phyloP scores from a whole-genome alignment of 2,888 invertebrate species.

The Apotomis betuletana region DNA sequence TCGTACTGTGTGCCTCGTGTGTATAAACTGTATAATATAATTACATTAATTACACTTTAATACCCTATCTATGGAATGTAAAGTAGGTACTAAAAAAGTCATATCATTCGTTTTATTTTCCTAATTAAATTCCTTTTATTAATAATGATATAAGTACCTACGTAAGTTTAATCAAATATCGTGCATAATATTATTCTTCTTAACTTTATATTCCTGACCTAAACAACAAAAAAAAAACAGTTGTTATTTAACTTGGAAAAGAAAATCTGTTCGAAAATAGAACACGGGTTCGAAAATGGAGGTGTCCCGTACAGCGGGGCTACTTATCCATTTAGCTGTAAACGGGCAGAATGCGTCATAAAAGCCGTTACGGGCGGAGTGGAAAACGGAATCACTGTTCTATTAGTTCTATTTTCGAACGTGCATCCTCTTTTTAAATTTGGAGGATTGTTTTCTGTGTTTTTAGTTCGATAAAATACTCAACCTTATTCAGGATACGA shows the following conservation, averaged over 20 bases:
- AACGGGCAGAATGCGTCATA: conserved; percentile 54
- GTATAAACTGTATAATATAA: too few species aligned
- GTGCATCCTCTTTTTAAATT: conserved; percentile 25
- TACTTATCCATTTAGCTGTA: conserved; percentile 56
- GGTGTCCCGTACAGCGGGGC: conserved; percentile 43
- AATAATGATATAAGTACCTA: too few species aligned
- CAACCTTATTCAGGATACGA: too few species aligned
- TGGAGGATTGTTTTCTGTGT: neutral
- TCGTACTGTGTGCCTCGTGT: too few species aligned
- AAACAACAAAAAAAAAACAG: neutral
- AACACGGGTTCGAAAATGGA: conserved; percentile 29
- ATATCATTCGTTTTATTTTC: too few species aligned
- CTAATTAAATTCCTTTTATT: too few species aligned
- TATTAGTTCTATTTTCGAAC: conserved; percentile 45
- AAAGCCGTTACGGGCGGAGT: conserved; percentile 50
- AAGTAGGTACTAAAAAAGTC: too few species aligned
- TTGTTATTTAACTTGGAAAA: neutral
- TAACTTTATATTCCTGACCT: neutral
- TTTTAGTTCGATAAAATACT: too few species aligned
- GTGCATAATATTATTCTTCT: too few species aligned
- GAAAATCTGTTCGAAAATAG: conserved; percentile 7
- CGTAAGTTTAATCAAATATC: too few species aligned
- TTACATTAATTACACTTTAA: too few species aligned
- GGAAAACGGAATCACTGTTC: conserved; percentile 48
- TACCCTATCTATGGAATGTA: too few species aligned